Evolutionary conservation across 1,140 invertebrate species (phyloP), one percentile per base, ranked within the genome.

Genomic region (Hypothenemus hampei): DNA sequence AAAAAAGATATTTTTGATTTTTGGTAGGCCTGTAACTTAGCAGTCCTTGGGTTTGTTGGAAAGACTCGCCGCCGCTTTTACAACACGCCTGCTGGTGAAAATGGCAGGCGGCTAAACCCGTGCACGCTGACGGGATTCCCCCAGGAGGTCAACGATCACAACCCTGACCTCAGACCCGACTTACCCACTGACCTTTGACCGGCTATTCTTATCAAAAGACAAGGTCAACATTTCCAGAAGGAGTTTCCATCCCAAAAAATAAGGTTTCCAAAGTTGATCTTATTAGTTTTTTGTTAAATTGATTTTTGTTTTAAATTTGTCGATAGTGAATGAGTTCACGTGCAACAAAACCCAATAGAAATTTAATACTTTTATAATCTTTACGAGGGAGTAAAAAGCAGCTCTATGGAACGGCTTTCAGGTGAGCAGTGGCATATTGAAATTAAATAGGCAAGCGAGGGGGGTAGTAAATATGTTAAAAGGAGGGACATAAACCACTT

Each of bases 391-490:
- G 37, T 15, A 20, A 52, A n/a, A 52, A 36, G 44, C 6, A 6
- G 20, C 44, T 52, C 22, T 39, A 41, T 33, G 24, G 39, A 43
- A 41, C 37, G n/a, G n/a, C n/a, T n/a, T n/a, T n/a, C n/a, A 11
- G 13, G 6, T 24, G 24, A 43, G 37, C 41, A 40, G 50, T 55
- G 60, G 60, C 62, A 63, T 63, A 63, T 63, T 59, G 55, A 61
- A 63, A 65, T 63, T 65, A 65, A 62, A 65, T 65, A 65, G 60
- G n/a, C n/a, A n/a, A n/a, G 48, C 46, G 29, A 45, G 59, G 56
- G 53, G 46, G 58, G 55, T 61, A 58, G 63, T 62, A 65, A 65
- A 65, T 65, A 65, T 65, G 63, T 65, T 57, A 48, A 50, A 62
- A 62, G 59, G 58, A 51, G 59, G 52, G 41, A 48, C 58, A 58